Conservation (phyloP, 2,113 vertebrate species). For the Euleptes europaea region DNA sequence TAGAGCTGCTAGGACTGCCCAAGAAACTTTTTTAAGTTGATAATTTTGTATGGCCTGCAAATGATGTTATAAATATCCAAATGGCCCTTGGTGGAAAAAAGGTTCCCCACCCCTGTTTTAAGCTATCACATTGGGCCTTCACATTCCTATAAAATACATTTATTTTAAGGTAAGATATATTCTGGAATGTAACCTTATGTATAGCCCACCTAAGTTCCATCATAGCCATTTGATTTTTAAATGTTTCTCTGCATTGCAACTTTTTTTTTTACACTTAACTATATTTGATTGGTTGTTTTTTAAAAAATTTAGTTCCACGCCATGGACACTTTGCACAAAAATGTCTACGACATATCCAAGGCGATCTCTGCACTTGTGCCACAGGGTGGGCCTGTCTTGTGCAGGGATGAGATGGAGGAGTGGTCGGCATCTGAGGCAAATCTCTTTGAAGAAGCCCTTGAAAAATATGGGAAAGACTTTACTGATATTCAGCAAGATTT, state of each 20-base stretch:
- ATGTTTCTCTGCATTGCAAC: rapidly evolving
- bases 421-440: slow-evolving; percentile 98
- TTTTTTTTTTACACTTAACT: slow-evolving; percentile 12
- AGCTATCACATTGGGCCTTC: too few relatives aligned
- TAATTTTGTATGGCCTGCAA: too few relatives aligned
- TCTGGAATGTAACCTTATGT: too few relatives aligned
- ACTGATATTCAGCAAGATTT: slow-evolving; percentile 98
- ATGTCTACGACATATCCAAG: slow-evolving; percentile 92
- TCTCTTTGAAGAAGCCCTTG: slow-evolving; percentile 95
- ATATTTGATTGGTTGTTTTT: not conserved
- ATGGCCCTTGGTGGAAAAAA: too few relatives aligned
- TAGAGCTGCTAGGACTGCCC: too few relatives aligned
- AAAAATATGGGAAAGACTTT: slow-evolving; percentile 99
- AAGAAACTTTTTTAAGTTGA: too few relatives aligned
- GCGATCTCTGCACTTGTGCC: slow-evolving; percentile 95
- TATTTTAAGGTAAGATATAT: not conserved
- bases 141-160: too few relatives aligned
- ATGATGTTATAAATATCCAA: too few relatives aligned
- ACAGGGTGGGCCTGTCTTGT: slow-evolving; percentile 96
- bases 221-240: not conserved
- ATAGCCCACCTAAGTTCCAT: not conserved
- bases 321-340: slow-evolving; percentile 96
- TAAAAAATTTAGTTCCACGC: slow-evolving; percentile 91
- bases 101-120: too few relatives aligned
- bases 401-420: slow-evolving; percentile 98